These are phyloP conservation scores for Hydrozoanthus tunicans DNA, from an alignment of 64 coral and sea anemone genomes.

Conservation along the genomic window DNA sequence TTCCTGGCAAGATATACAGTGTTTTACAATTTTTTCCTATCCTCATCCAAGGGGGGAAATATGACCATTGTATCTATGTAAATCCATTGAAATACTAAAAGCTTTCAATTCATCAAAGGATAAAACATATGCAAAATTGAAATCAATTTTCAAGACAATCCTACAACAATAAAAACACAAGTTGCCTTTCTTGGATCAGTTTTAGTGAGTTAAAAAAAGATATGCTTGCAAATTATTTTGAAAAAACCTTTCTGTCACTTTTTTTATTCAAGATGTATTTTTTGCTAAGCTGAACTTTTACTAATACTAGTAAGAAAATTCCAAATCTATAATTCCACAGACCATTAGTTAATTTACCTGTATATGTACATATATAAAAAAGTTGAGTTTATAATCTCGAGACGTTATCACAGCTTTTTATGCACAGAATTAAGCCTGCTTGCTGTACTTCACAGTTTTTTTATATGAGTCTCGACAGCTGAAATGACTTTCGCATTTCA, in stretches of 20 bases:
- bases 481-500: background rate
- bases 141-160: conserved; percentile 5
- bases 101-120: background rate
- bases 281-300: background rate
- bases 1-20: background rate
- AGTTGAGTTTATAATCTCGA: background rate
- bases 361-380: conserved; percentile 19
- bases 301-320: background rate
- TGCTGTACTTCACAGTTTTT: background rate
- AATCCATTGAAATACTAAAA: background rate
- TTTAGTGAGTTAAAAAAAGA: no score
- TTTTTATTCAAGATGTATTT: no score
- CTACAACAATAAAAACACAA: conserved; percentile 8
- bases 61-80: background rate
- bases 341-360: background rate
- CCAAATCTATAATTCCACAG: background rate
- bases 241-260: background rate
- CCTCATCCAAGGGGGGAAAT: background rate
- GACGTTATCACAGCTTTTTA: background rate
- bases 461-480: background rate
- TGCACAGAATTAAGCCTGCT: background rate
- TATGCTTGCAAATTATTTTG: background rate
- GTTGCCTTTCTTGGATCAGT: background rate
- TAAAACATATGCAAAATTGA: background rate
- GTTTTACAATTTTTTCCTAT: background rate